Conservation (phyloP, 2,888 invertebrate genomes). For the Microchrysa polita region DNA sequence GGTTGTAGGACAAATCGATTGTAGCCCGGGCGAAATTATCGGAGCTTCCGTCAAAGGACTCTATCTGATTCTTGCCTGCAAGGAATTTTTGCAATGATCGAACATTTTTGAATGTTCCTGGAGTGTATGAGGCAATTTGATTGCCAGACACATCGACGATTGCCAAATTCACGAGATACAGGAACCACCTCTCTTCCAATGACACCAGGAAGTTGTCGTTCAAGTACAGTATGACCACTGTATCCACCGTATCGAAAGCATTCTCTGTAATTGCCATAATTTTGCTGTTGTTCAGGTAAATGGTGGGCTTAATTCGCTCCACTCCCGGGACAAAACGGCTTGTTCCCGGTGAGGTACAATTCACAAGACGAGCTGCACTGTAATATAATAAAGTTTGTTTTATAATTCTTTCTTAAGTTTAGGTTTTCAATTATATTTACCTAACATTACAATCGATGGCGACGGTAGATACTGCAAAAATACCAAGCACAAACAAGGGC, state of each 20-base stretch:
- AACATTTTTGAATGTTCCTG: constrained; percentile 11
- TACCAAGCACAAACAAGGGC: neutral
- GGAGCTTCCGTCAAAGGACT: neutral
- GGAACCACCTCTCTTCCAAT: constrained; percentile 10
- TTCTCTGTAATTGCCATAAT: constrained; percentile 18
- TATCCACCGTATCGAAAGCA: constrained; percentile 23
- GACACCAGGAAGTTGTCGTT: constrained; percentile 17
- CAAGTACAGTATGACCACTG: constrained; percentile 2
- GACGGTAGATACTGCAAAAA: neutral
- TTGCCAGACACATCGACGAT: constrained; percentile 8
- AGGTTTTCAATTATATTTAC: neutral
- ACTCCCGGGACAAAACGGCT: neutral
- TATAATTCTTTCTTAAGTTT: too few species aligned
- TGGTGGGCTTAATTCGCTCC: constrained; percentile 14
- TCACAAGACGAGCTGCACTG: neutral
- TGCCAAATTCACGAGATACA: neutral
- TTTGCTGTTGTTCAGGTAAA: constrained; percentile 32
- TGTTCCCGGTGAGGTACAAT: neutral
- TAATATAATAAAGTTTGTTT: neutral
- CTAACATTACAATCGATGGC: constrained; percentile 15
- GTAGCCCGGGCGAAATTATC: neutral
- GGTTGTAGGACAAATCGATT: constrained; percentile 24
- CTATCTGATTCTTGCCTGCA: neutral
- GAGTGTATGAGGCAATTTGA: neutral
- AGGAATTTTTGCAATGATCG: constrained; percentile 9